phyloP scores from a whole-genome alignment of 2,113 vertebrate species.

The Trematocara nigrifrons region DNA sequence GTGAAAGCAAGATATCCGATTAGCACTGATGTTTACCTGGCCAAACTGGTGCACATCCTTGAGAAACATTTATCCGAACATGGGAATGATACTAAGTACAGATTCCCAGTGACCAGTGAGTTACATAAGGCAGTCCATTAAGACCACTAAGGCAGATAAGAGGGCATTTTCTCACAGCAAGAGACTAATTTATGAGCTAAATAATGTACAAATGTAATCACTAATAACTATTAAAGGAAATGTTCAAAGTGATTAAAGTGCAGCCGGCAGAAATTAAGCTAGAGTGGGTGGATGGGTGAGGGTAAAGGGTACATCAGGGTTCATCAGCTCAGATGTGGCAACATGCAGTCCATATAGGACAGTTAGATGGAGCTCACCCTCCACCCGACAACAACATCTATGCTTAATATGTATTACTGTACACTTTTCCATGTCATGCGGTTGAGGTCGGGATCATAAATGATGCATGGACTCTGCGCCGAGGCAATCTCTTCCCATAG shows the following conservation, averaged over 20 bases:
- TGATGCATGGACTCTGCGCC: constrained; percentile 11
- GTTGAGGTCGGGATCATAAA: not conserved
- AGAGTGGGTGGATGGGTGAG: not conserved
- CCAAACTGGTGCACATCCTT: not conserved
- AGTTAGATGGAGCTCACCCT: not conserved
- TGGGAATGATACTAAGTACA: constrained; percentile 47
- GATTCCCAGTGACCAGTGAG: constrained; percentile 45
- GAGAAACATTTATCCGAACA: constrained; percentile 11
- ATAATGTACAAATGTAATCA: constrained; percentile 20
- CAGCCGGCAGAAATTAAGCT: not conserved
- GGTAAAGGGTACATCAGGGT: not conserved
- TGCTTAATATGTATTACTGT: not conserved
- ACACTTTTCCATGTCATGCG: not conserved
- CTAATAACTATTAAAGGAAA: not conserved
- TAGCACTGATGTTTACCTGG: constrained; percentile 34
- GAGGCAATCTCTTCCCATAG: constrained; percentile 1
- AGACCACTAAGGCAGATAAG: not conserved
- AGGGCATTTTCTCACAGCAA: constrained; percentile 47
- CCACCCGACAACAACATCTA: not conserved
- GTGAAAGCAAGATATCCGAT: not conserved
- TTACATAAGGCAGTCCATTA: constrained; percentile 23
- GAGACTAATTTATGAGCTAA: constrained; percentile 26
- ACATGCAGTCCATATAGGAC: not conserved
- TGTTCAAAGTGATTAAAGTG: not conserved
- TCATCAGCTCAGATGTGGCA: not conserved